These are phyloP conservation scores for Dermatemys mawii DNA, from an alignment of 2,113 vertebrate species.

Conservation along the genomic window DNA sequence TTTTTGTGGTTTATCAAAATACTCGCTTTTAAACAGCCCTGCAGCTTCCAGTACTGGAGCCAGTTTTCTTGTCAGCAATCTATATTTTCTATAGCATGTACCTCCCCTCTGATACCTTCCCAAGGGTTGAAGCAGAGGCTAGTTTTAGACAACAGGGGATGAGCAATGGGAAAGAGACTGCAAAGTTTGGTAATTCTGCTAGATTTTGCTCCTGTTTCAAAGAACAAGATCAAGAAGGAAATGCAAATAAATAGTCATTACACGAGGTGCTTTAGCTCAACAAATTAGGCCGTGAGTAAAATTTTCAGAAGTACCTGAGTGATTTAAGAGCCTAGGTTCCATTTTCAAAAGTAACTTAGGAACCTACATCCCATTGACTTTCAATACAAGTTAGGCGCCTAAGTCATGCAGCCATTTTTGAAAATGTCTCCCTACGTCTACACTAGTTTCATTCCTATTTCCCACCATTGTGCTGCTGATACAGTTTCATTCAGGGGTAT, in stretches of 20 bases:
- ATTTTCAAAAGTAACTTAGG: neutral
- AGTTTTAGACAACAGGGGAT: neutral
- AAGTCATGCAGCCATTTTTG: neutral
- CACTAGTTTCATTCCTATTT: neutral
- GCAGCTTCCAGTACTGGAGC: neutral
- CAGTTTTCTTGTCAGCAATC: neutral
- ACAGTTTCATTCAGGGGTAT: neutral
- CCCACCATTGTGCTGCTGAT: neutral
- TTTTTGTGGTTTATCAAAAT: neutral
- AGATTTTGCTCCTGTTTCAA: neutral
- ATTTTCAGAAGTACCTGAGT: neutral
- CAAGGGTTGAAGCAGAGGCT: fast-evolving
- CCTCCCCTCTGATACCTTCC: neutral
- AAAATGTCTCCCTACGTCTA: neutral
- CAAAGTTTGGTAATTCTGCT: neutral
- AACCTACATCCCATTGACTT: neutral
- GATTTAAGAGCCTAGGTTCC: neutral
- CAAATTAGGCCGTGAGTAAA: neutral
- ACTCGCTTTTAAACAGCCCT: neutral
- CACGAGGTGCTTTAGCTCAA: fast-evolving
- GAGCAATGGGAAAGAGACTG: neutral
- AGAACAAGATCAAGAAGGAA: neutral
- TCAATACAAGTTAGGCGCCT: neutral
- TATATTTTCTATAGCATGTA: fast-evolving
- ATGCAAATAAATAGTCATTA: neutral